Percentiles rank a stretch among this genome's conserved stretches.
Conservation (phyloP, 53 echinoderm and acorn worm genomes). For the Arbacia lixula region DNA sequence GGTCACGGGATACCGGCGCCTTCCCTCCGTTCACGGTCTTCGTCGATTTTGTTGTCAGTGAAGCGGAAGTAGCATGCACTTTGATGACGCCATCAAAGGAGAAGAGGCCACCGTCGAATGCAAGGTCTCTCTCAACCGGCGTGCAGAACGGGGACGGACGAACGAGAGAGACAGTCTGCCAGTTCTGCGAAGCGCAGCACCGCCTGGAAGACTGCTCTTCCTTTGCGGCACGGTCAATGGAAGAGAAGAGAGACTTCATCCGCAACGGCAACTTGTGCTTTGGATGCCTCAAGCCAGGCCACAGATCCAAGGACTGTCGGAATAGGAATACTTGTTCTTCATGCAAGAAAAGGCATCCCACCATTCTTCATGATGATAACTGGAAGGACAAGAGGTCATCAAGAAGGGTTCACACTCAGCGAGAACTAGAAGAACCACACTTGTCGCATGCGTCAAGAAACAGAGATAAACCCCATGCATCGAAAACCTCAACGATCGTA, state of each 20-base stretch:
- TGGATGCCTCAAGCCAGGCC: slow-evolving; percentile 30
- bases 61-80: background rate
- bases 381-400: too few species aligned
- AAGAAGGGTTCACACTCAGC: too few species aligned
- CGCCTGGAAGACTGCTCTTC: slow-evolving; percentile 34
- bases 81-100: background rate
- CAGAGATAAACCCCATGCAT: too few species aligned
- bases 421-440: too few species aligned
- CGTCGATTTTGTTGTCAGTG: background rate
- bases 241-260: slow-evolving; percentile 40
- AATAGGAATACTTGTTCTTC: background rate
- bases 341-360: background rate
- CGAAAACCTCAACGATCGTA: too few species aligned
- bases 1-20: slow-evolving; percentile 8
- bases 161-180: background rate
- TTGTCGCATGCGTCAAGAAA: too few species aligned
- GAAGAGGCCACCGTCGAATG: background rate
- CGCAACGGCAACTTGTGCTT: slow-evolving; percentile 52
- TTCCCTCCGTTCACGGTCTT: slow-evolving; percentile 33
- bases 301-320: background rate
- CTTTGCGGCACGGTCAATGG: background rate
- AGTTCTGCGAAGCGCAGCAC: slow-evolving; percentile 33
- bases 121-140: background rate
- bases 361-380: too few species aligned
- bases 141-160: slow-evolving; percentile 1